phyloP scores from a whole-genome alignment of 2,797 vertebrate genomes.

The Danio kyathit region DNA sequence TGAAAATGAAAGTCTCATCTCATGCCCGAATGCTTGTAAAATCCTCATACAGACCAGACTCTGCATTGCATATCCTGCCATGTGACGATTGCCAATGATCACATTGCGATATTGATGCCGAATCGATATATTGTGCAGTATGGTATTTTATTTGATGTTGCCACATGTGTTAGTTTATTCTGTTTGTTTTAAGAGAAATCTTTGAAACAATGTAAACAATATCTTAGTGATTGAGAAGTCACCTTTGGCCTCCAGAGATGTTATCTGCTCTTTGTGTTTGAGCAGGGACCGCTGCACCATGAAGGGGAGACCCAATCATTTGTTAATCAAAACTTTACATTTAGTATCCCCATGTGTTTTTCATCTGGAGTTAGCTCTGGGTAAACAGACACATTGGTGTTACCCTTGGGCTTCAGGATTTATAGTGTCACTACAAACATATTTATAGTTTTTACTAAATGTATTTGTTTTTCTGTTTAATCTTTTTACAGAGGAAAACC shows the following conservation, averaged over 20 bases:
- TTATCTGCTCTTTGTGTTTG: background rate
- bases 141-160: too few relatives aligned
- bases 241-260: background rate
- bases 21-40: too few relatives aligned
- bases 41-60: too few relatives aligned
- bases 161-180: background rate
- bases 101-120: too few relatives aligned
- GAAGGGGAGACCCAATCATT: background rate
- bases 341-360: background rate
- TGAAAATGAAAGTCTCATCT: too few relatives aligned
- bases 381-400: background rate
- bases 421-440: background rate
- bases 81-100: too few relatives aligned
- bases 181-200: background rate
- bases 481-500: background rate
- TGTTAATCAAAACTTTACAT: background rate
- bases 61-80: too few relatives aligned
- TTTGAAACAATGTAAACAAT: background rate
- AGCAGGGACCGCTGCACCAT: background rate
- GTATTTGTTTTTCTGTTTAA: background rate
- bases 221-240: background rate
- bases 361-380: constrained; percentile 4
- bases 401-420: constrained; percentile 5
- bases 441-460: background rate
- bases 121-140: too few relatives aligned